phyloP scores from a whole-genome alignment of 2,888 invertebrate species.

The Himalopsyche tibetana region DNA sequence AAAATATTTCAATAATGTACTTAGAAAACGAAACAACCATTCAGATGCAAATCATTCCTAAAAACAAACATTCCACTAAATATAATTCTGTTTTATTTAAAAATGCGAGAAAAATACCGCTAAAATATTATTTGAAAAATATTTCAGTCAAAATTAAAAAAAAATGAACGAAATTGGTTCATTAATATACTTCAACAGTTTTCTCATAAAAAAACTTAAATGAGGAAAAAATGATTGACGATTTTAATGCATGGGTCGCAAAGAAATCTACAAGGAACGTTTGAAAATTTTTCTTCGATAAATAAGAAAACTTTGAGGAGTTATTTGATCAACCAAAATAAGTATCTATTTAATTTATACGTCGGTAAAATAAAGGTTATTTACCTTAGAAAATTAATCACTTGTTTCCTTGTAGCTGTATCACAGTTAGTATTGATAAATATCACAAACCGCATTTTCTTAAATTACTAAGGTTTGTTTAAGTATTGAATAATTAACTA shows the following conservation, averaged over 20 bases:
- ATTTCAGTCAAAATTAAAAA: too few species aligned
- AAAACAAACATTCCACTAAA: constrained; percentile 36
- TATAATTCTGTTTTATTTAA: neutral
- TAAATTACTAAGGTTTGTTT: neutral
- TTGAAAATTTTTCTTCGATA: neutral
- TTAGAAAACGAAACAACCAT: constrained; percentile 10
- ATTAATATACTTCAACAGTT: too few species aligned
- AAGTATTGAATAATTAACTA: neutral
- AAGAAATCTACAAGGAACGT: neutral
- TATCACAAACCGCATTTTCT: neutral
- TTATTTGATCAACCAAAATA: neutral
- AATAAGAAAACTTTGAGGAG: too few species aligned
- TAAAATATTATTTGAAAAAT: neutral
- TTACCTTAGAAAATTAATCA: neutral
- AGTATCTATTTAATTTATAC: neutral
- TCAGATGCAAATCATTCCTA: constrained; percentile 24
- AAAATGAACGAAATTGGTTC: too few species aligned
- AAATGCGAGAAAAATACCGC: constrained; percentile 1
- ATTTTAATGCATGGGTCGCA: neutral
- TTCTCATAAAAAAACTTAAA: too few species aligned
- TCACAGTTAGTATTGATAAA: neutral
- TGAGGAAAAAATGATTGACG: too few species aligned
- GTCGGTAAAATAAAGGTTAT: neutral
- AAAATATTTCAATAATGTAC: neutral
- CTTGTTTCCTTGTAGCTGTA: neutral